Base-by-base conservation (phyloP, 1,140 invertebrate genomes). In the Philotrypesis tridentata region DNA sequence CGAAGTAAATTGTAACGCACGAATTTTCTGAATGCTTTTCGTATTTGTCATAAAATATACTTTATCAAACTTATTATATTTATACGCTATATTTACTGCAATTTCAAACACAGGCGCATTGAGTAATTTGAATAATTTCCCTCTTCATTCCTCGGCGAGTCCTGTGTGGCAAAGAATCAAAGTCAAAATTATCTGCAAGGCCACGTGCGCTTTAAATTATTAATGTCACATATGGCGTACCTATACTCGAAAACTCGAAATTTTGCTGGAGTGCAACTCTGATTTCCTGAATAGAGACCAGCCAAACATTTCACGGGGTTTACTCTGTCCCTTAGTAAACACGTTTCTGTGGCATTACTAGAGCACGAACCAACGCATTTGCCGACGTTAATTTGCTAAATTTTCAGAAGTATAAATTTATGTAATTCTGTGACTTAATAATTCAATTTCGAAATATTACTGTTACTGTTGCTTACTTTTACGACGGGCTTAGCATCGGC, bases 361-460 rank as follows among this genome's bases (percentile, higher is more conserved):
- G 89, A 85, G 86, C 93, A 93, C 37, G 84, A 87, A 12, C 92
- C 93, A 43, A 90, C 87, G 72, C 92, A 93, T 79, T 91, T 89
- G 23, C 92, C 92, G 40, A 93, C 90, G 80, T 93, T 92, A 80
- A 93, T 92, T 84, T 91, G 87, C 92, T 93, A 55, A 31, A 55
- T 1, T 6, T 21, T 55, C 1, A 55, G 55, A 74, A 74, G 6
- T 14, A 25, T 27, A 71, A 71, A 9, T 71, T 70, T 14, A n/a
- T 37, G 25, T 70, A 70, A n/a, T 70, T 25, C 23, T 67, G 23
- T 37, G n/a, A 37, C 33, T 5, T 9, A 37, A 37, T 37, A 3
- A 37, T 37, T 37, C 33, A 37, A 5, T 67, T 67, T 5, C 21
- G 25, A 67, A 67, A 17, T 27, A 33, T 70, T 21, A 21, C 29